Conservation (phyloP, 2,888 invertebrate genomes). For the Drosophila emarginata region DNA sequence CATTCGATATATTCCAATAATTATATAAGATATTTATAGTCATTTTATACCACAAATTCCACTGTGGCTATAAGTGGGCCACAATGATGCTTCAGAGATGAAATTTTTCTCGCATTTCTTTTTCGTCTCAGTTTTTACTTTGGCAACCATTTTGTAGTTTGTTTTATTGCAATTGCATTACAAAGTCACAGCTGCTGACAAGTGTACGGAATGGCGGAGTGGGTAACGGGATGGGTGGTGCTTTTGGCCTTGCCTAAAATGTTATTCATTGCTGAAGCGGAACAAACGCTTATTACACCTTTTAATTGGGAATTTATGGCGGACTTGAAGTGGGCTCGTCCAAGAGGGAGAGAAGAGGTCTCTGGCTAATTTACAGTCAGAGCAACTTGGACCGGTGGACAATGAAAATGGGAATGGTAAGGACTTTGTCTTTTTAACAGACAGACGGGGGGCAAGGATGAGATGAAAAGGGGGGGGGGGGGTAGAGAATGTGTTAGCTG, state of each 20-base stretch:
- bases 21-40: too few relatives aligned
- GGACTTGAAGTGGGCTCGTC: constrained; percentile 6
- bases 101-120: not conserved
- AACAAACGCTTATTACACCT: constrained; percentile 59
- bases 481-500: too few relatives aligned
- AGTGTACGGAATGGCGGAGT: not conserved
- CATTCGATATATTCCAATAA: too few relatives aligned
- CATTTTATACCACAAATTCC: too few relatives aligned
- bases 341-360: not conserved
- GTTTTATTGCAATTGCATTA: constrained; percentile 57
- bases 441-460: not conserved
- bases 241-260: constrained; percentile 29
- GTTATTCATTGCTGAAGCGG: constrained; percentile 51
- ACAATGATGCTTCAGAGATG: too few relatives aligned
- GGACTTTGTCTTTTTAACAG: constrained; percentile 5
- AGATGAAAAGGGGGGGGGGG: not conserved
- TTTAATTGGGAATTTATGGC: constrained; percentile 55
- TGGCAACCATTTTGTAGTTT: constrained; percentile 36
- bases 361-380: constrained; percentile 42
- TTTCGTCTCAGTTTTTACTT: not conserved
- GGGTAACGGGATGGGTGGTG: too few relatives aligned
- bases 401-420: constrained; percentile 18
- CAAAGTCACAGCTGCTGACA: constrained; percentile 50
- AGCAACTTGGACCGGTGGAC: constrained; percentile 10
- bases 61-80: too few relatives aligned